phyloP scores from a whole-genome alignment of 2,888 invertebrate species.

The Oscheius sp. region DNA sequence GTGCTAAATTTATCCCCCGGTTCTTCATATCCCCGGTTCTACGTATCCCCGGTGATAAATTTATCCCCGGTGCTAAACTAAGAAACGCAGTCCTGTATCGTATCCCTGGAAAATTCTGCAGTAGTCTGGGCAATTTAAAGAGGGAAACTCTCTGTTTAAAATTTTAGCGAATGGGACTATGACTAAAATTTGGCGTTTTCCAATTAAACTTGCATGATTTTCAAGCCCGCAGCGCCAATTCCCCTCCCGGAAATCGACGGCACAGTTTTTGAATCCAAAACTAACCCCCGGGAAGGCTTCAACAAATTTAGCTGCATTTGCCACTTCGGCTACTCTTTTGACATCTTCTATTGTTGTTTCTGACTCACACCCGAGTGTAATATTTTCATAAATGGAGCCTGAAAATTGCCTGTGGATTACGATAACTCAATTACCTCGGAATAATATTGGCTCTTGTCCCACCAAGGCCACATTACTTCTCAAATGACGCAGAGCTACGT shows the following conservation, averaged over 20 bases:
- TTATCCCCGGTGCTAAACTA: no score
- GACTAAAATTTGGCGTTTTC: background rate
- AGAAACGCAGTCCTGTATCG: no score
- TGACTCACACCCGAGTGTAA: slow-evolving; percentile 45
- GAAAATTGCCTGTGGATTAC: background rate
- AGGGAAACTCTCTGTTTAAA: background rate
- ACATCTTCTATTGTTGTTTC: slow-evolving; percentile 49
- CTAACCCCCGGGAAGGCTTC: slow-evolving; percentile 48
- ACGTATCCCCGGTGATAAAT: no score
- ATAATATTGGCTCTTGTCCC: slow-evolving; percentile 63
- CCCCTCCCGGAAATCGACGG: no score
- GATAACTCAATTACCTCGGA: slow-evolving; percentile 34
- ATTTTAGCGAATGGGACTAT: background rate
- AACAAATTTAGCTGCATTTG: slow-evolving; percentile 57
- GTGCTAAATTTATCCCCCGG: no score
- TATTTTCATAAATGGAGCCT: slow-evolving; percentile 54
- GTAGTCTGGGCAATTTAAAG: background rate
- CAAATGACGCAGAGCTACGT: slow-evolving; percentile 48
- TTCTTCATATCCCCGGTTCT: no score
- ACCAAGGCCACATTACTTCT: slow-evolving; percentile 60
- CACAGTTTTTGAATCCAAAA: background rate
- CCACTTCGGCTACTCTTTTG: slow-evolving; percentile 44
- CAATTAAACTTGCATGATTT: no score
- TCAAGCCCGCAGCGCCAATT: no score
- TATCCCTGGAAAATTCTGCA: slow-evolving; percentile 32